Percentiles rank a stretch among this genome's conserved stretches.
phyloP scores from a whole-genome alignment of 37 sponge, comb jelly and placozoan genomes.

The Beroe ovata region DNA sequence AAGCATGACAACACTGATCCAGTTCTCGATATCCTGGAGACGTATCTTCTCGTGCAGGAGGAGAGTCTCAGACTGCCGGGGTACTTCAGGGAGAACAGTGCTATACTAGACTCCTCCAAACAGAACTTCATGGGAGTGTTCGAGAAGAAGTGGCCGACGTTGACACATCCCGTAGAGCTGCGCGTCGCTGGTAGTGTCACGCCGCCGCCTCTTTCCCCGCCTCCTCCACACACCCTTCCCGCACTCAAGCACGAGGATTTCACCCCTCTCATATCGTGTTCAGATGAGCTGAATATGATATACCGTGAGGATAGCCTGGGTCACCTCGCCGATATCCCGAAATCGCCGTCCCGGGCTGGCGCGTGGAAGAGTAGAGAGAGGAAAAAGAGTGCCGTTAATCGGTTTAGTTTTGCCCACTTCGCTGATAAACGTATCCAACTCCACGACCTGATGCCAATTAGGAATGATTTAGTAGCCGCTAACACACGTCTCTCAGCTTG shows the following conservation, averaged over 20 bases:
- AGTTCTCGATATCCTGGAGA: not conserved
- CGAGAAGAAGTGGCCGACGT: conserved; percentile 36
- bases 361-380: not conserved
- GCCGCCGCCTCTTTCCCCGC: not conserved
- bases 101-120: not conserved
- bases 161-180: not conserved
- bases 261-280: conserved; percentile 15
- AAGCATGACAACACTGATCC: not conserved
- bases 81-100: conserved; percentile 19
- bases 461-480: conserved; percentile 20
- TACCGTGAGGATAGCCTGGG: not conserved
- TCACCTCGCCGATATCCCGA: conserved; percentile 11
- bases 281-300: conserved; percentile 45
- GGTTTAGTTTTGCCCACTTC: not conserved
- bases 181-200: not conserved
- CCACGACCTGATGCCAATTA: not conserved
- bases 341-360: not conserved
- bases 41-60: conserved; percentile 18
- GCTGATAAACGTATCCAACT: conserved; percentile 36
- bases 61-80: conserved; percentile 5
- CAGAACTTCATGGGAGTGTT: not conserved
- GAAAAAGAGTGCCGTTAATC: not conserved
- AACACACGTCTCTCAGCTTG: conserved; percentile 43
- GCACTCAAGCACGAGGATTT: not conserved
- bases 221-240: not conserved